Evolutionary conservation across 1,140 invertebrate genomes (phyloP), one percentile per base, ranked within the genome.

Genomic region (Caenorhabditis elegans): DNA sequence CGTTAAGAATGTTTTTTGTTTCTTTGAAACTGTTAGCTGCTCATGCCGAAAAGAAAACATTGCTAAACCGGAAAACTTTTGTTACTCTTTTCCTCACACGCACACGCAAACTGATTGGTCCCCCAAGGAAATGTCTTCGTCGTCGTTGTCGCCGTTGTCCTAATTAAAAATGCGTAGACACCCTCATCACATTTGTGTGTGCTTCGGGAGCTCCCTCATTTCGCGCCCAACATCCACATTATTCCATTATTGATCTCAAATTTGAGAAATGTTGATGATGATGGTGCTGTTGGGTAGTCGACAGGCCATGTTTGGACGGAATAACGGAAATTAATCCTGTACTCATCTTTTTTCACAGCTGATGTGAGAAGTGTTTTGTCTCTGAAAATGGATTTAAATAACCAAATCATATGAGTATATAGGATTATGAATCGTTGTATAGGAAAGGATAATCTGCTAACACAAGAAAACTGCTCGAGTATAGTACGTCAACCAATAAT

Each of bases 111-210:
- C 34, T 70, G 60, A 70, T 70, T 70, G 60, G 60, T 70, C 60
- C 60, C 34, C 60, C 60, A 70, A 70, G 60, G 60, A 39, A 70
- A 70, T 70, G 60, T 31, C 53, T 60, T 60, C 47, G 53, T 60
- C n/a, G n/a, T 15, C 60, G 60, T 70, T 70, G 60, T 39, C 60
- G 60, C n/a, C 60, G 31, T 70, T 70, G 31, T 70, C 60, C 60
- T 70, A 70, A 70, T 70, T 70, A 70, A 70, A 70, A 39, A 70
- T 70, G 60, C 60, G 60, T 70, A 39, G 60, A 70, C 60, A 70
- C 60, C 60, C 60, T 70, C 34, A 70, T 70, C 60, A 34, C 31
- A 70, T 70, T 70, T 39, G 60, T 70, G 60, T 15, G 60, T 39
- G 60, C 60, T 13, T 19, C 34, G 34, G 31, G 26, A 39, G 34